Evolutionary conservation across 2,113 vertebrate species (phyloP).

Genomic region (Hassar affinis): DNA sequence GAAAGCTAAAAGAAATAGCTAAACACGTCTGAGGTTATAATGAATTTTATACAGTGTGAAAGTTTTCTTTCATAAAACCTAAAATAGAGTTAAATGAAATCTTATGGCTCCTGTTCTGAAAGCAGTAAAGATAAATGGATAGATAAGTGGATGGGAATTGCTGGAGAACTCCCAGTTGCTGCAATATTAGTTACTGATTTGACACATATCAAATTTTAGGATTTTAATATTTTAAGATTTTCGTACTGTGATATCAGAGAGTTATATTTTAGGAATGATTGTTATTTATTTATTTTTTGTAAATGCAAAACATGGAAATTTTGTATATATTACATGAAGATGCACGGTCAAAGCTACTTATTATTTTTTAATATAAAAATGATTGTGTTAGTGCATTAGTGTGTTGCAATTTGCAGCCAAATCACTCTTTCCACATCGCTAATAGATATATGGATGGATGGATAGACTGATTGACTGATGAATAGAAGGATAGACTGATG

Average conservation of each 20-base stretch:
- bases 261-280: neutral
- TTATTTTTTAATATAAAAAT: neutral
- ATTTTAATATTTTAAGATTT: too few species aligned
- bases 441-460: neutral
- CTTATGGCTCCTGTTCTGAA: neutral
- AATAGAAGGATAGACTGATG: neutral
- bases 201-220: too few species aligned
- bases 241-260: neutral
- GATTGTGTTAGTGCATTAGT: neutral
- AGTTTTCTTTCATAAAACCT: neutral
- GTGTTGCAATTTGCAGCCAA: neutral
- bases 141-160: neutral
- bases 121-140: neutral
- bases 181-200: neutral
- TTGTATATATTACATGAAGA: neutral
- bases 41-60: neutral
- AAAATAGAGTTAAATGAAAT: neutral
- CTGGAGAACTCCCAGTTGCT: neutral
- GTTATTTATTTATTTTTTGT: neutral
- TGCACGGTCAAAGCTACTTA: neutral
- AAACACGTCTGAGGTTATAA: constrained; percentile 7
- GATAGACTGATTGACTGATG: neutral
- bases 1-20: neutral
- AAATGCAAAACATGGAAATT: neutral
- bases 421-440: neutral